These are phyloP conservation scores for Zosterops borbonicus DNA, from an alignment of 2,113 vertebrate species.

Conservation along the genomic window DNA sequence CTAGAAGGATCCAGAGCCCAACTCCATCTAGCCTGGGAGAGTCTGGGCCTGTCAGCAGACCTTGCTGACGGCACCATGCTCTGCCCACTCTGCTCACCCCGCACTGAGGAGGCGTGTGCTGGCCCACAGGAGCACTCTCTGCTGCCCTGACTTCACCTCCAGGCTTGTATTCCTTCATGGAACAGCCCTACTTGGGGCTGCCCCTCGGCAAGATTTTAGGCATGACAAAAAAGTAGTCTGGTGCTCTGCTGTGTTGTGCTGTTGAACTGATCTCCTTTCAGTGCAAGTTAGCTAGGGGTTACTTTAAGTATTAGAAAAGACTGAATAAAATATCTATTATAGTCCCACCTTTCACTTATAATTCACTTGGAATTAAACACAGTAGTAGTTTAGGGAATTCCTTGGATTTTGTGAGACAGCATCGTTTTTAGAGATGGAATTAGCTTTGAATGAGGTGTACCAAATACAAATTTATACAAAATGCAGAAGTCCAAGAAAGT, in stretches of 20 bases:
- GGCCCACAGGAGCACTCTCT: neutral
- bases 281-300: neutral
- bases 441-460: neutral
- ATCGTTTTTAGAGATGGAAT: neutral
- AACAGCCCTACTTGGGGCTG: neutral
- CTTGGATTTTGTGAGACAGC: neutral
- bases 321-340: neutral
- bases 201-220: neutral
- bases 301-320: neutral
- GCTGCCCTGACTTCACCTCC: neutral
- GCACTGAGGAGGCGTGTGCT: neutral
- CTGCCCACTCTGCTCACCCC: neutral
- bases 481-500: neutral
- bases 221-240: neutral
- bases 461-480: neutral
- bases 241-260: neutral
- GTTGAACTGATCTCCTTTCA: neutral
- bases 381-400: neutral
- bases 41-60: neutral
- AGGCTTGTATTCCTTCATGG: rapidly evolving
- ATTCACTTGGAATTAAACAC: neutral
- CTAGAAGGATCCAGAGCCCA: neutral
- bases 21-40: rapidly evolving
- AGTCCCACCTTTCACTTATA: neutral
- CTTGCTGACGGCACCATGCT: neutral